Percentiles rank a stretch among this genome's conserved stretches.
Conservation (phyloP, 2,113 vertebrate species). For the Indicator indicator region DNA sequence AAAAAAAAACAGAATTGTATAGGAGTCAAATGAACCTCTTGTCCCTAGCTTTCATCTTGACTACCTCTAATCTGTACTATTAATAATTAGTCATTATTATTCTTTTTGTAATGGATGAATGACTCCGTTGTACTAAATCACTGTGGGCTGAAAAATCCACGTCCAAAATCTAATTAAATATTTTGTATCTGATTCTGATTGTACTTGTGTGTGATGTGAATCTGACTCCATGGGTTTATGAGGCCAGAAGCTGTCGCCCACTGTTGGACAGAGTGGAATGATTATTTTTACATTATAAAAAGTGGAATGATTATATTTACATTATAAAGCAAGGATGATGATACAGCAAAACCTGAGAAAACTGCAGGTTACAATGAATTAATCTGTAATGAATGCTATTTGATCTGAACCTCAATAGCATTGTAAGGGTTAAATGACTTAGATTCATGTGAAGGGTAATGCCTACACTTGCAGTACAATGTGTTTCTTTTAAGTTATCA, state of each 20-base stretch:
- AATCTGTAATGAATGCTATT: background rate
- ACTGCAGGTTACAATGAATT: background rate
- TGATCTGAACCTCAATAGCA: background rate
- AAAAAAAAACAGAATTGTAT: background rate
- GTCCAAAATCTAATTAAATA: slow-evolving; percentile 9
- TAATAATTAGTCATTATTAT: background rate
- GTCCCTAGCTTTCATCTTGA: background rate
- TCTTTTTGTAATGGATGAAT: background rate
- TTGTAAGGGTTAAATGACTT: background rate
- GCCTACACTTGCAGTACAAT: slow-evolving; percentile 31
- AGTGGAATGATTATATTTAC: no score
- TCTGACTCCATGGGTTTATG: background rate
- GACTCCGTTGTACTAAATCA: slow-evolving; percentile 22
- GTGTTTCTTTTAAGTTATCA: background rate
- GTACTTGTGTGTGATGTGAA: background rate
- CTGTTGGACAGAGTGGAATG: background rate
- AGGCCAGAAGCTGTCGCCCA: background rate
- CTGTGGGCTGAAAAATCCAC: slow-evolving; percentile 16
- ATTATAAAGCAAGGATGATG: background rate
- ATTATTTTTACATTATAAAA: no score
- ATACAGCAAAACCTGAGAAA: background rate
- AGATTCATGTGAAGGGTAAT: slow-evolving; percentile 6
- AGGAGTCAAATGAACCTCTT: background rate
- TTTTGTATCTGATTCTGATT: slow-evolving; percentile 17
- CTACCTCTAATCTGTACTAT: background rate